Evolutionary conservation across 2,113 vertebrate genomes (phyloP), one percentile per base, ranked within the genome.

Genomic region (Mellivora capensis): DNA sequence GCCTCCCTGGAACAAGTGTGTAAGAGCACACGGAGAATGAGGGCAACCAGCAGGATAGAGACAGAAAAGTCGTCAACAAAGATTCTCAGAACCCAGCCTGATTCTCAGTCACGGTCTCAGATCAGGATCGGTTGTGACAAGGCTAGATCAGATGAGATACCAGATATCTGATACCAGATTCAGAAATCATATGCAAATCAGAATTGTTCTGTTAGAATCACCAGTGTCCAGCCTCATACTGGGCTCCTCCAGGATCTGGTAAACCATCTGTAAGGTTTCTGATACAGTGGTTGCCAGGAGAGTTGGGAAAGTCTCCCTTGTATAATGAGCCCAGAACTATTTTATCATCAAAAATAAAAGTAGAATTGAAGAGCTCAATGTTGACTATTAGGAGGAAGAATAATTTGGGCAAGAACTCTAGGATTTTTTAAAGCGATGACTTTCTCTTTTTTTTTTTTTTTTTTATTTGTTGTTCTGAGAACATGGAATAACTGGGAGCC

Each of bases 401-500:
- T 27, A 44, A 37, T 80, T 89, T 90, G 61, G 39, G 49, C 42
- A 49, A 95, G 29, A 71, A 72, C 52, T 39, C 4, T 72, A 31
- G 15, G 52, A 42, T 20, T 84, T 87, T 93, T 87, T 21, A 14
- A 90, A 87, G 59, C 7, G n/a, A 54, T 88, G 34, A 3, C 20
- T 59, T 67, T 95, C 42, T 91, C 82, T 72, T 42, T 39, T 97
- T 77, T 93, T 67, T 96, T 91, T 86, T 54, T 95, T 91, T 79
- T 47, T 47, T n/a, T n/a, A 87, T 97, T 77, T 93, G 79, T 79
- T 89, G 10, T 96, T 96, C 92, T 54, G 87, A 90, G 84, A 90
- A 44, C 17, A 74, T 1, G 74, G 37, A 86, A 8, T 94, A 77
- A 80, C 3, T 49, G 31, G 1, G 17, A 83, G 34, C 18, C 34